Evolutionary conservation across 2,797 vertebrate genomes (phyloP), one percentile per base, ranked within the genome.

Genomic region (Argyrosomus regius): DNA sequence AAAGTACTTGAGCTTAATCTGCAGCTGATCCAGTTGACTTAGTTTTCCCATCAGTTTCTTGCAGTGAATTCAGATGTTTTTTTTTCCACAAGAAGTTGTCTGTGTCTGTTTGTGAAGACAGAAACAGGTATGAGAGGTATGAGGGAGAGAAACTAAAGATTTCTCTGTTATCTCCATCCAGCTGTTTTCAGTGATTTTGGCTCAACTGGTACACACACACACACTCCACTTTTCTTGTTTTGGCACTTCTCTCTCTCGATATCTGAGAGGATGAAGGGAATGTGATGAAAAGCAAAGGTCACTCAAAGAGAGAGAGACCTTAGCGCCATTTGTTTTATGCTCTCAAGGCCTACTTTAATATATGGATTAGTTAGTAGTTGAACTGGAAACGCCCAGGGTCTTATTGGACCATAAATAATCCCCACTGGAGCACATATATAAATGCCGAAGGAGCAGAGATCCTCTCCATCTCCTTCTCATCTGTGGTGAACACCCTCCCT

Each of bases 381-480:
- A 89, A 92, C 54, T 89, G 83, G 84, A 91, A 87, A 88, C 71
- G 66, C 86, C 86, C 81, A 60, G 80, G 85, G 68, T 88, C 85
- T 91, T 89, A 93, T 91, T 92, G 88, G 87, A 83, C 82, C 87
- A 89, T 94, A 93, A 93, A 94, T 93, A 92, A 94, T 87, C 82
- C 88, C 71, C 39, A 73, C 78, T 78, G 86, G 83, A 81, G 68
- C 76, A 87, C 85, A 89, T 86, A 83, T 84, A 83, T 73, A 88
- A 87, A 86, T 10, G 56, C 68, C 50, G 81, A 78, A 76, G 82
- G 81, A 82, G 84, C 75, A 78, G 60, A 69, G 78, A 84, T 78
- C 71, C 89, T 78, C 81, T 82, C 79, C 64, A 73, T 85, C 84
- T 76, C 80, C 81, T 66, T 79, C 78, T 81, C 80, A 61, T 81